Percentiles rank a stretch among this genome's conserved stretches.
These are phyloP conservation scores for Dryobota labecula DNA, from an alignment of 2,888 invertebrate species.

Conservation along the genomic window DNA sequence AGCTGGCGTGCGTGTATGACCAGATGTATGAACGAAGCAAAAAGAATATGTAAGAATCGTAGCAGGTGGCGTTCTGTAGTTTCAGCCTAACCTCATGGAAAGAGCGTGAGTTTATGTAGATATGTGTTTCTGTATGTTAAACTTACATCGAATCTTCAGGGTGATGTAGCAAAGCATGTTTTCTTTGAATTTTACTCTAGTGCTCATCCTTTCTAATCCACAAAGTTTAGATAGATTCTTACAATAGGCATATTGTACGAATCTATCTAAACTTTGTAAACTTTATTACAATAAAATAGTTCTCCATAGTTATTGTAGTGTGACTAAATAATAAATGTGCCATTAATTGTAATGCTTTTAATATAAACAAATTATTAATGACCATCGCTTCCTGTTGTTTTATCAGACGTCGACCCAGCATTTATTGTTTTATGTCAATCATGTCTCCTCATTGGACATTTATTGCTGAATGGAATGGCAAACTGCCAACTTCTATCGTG, in stretches of 20 bases:
- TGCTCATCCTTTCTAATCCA: too few species aligned
- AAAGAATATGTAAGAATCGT: too few species aligned
- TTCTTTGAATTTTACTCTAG: not conserved
- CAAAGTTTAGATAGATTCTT: not conserved
- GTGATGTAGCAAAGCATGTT: not conserved
- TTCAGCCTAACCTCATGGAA: too few species aligned
- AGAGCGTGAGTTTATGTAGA: too few species aligned
- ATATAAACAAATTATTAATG: not conserved
- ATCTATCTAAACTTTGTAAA: too few species aligned
- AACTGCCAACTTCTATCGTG: slow-evolving; percentile 25
- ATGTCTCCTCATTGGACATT: slow-evolving; percentile 24
- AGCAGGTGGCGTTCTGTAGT: too few species aligned
- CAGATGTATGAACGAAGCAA: too few species aligned
- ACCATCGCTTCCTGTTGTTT: not conserved
- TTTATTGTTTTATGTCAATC: slow-evolving; percentile 35
- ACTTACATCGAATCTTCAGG: too few species aligned
- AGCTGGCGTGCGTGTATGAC: too few species aligned
- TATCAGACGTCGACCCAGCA: not conserved
- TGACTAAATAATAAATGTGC: not conserved
- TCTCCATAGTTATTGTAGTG: not conserved
- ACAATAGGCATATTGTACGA: too few species aligned
- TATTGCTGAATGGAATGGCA: slow-evolving; percentile 28
- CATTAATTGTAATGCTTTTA: not conserved
- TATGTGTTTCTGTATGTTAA: too few species aligned
- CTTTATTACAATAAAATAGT: not conserved